Base-by-base conservation (phyloP, 2,797 vertebrate species). In the Cheirogaleus major region DNA sequence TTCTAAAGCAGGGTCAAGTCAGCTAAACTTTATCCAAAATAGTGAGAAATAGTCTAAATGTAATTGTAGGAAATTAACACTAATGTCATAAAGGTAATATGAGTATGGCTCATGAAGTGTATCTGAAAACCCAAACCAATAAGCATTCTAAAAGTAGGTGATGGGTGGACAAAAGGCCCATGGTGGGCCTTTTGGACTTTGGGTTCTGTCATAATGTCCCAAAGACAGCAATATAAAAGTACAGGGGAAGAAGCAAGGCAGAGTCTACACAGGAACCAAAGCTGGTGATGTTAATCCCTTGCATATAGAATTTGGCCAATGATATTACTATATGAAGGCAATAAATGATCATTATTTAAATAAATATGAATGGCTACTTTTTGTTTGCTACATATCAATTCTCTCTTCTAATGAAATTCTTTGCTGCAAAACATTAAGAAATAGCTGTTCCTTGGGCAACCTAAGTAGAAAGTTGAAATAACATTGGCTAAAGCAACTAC, bases 391-490 rank as follows among this genome's bases (percentile, higher is more conserved):
- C 10, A 59, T 61, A 18, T 69, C 9, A 45, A 20, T 82, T 75
- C 13, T 81, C 35, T 57, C 12, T 52, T 75, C 11, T 14, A 72
- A 30, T 27, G 17, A 80, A 91, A 84, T 45, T 81, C 12, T 73
- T 41, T 79, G 55, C 10, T 65, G n/a, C 0, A 65, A 79, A 41
- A 93, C 22, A 50, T 85, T 48, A 83, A 59, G 69, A 70, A 89
- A 70, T 70, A 59, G 9, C 38, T n/a, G 81, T 82, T 63, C 25
- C 50, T 75, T 79, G 35, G 20, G 20, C 63, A 38, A 93, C 18
- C 48, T 50, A 27, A 86, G 45, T 17, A 35, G n/a, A 65, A 92
- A 79, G n/a, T 86, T 97, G 45, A 92, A 87, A 83, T 57, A 55
- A 73, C 52, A 73, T 79, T 67, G 81, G 13, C 11, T 43, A 80